Conservation (phyloP, 2,888 invertebrate species). For the Neuroscelio doddi region DNA sequence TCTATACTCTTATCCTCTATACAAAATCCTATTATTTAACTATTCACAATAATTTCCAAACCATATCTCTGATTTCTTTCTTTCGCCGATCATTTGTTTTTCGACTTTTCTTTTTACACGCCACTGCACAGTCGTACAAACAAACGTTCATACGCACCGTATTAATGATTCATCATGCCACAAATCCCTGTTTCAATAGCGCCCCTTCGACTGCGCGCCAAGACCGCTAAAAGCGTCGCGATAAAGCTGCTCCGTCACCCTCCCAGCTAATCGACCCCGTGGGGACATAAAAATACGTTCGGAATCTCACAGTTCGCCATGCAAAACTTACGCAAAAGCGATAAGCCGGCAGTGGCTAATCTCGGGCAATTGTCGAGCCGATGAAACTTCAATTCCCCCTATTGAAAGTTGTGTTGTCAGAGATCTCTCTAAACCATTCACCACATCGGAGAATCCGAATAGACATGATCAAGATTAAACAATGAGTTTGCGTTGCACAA, state of each 20-base stretch:
- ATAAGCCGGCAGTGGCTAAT: slow-evolving; percentile 36
- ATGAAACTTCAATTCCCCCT: slow-evolving; percentile 26
- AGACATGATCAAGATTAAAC: background rate
- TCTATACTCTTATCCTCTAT: no score
- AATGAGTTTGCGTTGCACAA: background rate
- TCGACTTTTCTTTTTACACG: slow-evolving; percentile 45
- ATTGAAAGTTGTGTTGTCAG: slow-evolving; percentile 18
- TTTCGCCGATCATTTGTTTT: slow-evolving; percentile 39
- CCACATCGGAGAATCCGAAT: background rate
- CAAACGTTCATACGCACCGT: no score
- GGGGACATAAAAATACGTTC: slow-evolving; percentile 36
- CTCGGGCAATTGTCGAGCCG: slow-evolving; percentile 38
- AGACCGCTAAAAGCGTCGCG: slow-evolving; percentile 43
- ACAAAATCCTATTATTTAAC: no score
- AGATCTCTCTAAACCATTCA: slow-evolving; percentile 20
- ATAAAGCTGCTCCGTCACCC: slow-evolving; percentile 25
- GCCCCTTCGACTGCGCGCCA: slow-evolving; percentile 22
- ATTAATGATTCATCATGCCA: slow-evolving; percentile 37
- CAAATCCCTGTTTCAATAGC: slow-evolving; percentile 37
- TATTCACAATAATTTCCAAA: no score
- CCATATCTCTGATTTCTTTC: background rate
- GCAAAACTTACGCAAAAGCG: slow-evolving; percentile 33
- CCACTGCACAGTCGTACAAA: slow-evolving; percentile 27
- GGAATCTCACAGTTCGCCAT: slow-evolving; percentile 29
- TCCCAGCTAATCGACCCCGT: slow-evolving; percentile 31